Percentiles rank a stretch among this genome's conserved stretches.
These are phyloP conservation scores for Pipra filicauda DNA, from an alignment of 2,113 vertebrate species.

Conservation along the genomic window DNA sequence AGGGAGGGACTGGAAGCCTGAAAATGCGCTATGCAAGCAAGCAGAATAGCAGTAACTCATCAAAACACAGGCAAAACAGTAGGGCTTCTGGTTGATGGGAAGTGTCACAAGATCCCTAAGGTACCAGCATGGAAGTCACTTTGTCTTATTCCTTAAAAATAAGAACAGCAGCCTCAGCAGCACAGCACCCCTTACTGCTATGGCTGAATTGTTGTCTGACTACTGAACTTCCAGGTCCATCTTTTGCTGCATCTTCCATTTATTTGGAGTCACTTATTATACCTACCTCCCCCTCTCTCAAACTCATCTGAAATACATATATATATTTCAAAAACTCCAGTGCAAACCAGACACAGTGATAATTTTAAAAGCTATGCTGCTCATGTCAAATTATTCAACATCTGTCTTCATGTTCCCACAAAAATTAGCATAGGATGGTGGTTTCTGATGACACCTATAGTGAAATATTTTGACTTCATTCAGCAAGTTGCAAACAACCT, in stretches of 20 bases:
- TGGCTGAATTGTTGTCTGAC: neutral
- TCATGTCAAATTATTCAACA: slow-evolving; percentile 83
- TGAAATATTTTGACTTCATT: slow-evolving; percentile 85
- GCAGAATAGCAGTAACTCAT: neutral
- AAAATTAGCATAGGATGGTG: slow-evolving; percentile 85
- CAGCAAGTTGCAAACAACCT: slow-evolving; percentile 83
- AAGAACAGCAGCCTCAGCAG: neutral
- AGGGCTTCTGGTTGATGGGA: neutral
- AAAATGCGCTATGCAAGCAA: neutral
- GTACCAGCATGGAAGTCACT: neutral
- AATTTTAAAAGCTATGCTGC: slow-evolving; percentile 78
- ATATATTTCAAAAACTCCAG: slow-evolving; percentile 16
- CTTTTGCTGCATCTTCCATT: neutral
- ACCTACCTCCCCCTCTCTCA: neutral
- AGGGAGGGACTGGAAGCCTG: neutral
- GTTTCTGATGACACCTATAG: slow-evolving; percentile 81
- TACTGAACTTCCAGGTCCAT: neutral
- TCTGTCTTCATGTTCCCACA: slow-evolving; percentile 83
- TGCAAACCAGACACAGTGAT: slow-evolving; percentile 71
- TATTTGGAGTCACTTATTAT: neutral
- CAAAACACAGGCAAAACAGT: neutral
- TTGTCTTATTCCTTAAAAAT: neutral
- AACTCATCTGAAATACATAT: slow-evolving; percentile 35
- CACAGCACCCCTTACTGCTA: neutral
- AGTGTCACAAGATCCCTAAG: neutral